phyloP scores from a whole-genome alignment of 2,888 invertebrate genomes.

The Caenorhabditis auriculariae region DNA sequence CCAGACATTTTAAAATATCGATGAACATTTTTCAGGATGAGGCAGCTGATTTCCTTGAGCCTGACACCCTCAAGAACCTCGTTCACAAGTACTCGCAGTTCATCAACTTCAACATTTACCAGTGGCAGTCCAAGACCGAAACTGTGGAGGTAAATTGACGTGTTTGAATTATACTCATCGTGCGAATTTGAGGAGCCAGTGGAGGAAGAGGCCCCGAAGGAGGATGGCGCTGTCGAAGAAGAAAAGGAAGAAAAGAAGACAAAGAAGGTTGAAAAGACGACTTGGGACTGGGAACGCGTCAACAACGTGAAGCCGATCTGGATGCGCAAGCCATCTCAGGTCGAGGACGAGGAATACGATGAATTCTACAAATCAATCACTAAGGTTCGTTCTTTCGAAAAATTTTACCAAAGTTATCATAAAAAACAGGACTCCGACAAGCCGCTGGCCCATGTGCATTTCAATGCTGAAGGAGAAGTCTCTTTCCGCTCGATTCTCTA shows the following conservation, averaged over 20 bases:
- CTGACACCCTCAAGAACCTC: slow-evolving; percentile 83
- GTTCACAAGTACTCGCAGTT: slow-evolving; percentile 97
- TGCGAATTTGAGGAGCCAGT: slow-evolving; percentile 72
- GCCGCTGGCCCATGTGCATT: slow-evolving; percentile 72
- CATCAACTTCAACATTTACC: slow-evolving; percentile 95
- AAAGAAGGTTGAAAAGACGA: slow-evolving; percentile 79
- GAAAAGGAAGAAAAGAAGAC: slow-evolving; percentile 58
- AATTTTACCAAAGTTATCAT: background rate
- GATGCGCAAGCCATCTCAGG: slow-evolving; percentile 77
- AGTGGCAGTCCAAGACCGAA: slow-evolving; percentile 72
- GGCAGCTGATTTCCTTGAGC: slow-evolving; percentile 90
- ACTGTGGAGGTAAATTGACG: slow-evolving; percentile 27
- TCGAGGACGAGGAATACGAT: slow-evolving; percentile 75
- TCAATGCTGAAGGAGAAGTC: slow-evolving; percentile 97
- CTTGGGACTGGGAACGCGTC: slow-evolving; percentile 95
- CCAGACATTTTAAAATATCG: too few relatives aligned
- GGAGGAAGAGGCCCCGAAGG: slow-evolving; percentile 67
- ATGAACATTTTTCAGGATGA: slow-evolving; percentile 73
- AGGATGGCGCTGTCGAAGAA: slow-evolving; percentile 59
- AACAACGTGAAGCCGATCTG: slow-evolving; percentile 98
- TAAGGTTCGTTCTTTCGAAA: slow-evolving; percentile 68
- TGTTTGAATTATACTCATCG: background rate
- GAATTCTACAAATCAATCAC: slow-evolving; percentile 94
- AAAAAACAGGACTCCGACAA: slow-evolving; percentile 53
- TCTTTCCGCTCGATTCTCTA: slow-evolving; percentile 94